These are phyloP conservation scores for Clarias batrachus DNA, from an alignment of 2,113 vertebrate species.

Conservation along the genomic window DNA sequence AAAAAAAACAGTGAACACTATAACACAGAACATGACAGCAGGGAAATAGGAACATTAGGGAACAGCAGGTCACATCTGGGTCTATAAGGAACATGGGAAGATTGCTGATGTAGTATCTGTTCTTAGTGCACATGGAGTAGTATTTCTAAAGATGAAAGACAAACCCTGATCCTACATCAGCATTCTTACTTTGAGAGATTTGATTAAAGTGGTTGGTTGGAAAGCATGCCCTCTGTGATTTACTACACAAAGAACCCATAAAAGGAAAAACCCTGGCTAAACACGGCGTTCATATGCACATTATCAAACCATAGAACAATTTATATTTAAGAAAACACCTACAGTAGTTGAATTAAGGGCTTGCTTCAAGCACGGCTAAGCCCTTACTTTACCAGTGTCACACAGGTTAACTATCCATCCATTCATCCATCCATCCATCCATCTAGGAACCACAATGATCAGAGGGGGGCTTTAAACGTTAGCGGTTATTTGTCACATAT, in stretches of 20 bases:
- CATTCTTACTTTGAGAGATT: neutral
- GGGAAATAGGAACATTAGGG: neutral
- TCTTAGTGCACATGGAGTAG: constrained; percentile 11
- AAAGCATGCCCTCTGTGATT: constrained; percentile 10
- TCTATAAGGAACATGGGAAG: neutral
- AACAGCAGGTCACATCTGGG: neutral
- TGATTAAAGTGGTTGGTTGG: neutral
- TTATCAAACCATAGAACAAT: neutral
- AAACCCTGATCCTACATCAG: constrained; percentile 11
- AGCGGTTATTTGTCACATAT: no score
- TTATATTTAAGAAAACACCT: neutral
- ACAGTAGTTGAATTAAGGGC: no score
- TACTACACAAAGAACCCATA: neutral
- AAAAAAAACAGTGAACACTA: constrained; percentile 13
- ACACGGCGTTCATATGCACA: neutral
- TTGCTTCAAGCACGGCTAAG: neutral
- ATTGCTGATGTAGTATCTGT: constrained; percentile 16
- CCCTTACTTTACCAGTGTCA: no score
- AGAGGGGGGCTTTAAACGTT: no score
- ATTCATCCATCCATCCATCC: no score
- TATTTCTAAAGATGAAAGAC: constrained; percentile 4
- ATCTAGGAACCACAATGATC: no score
- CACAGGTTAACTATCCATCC: no score
- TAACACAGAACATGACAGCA: constrained; percentile 3
- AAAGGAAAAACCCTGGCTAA: neutral